Conservation (phyloP, 2,888 invertebrate species). For the Eueremaeus valkanovi region DNA sequence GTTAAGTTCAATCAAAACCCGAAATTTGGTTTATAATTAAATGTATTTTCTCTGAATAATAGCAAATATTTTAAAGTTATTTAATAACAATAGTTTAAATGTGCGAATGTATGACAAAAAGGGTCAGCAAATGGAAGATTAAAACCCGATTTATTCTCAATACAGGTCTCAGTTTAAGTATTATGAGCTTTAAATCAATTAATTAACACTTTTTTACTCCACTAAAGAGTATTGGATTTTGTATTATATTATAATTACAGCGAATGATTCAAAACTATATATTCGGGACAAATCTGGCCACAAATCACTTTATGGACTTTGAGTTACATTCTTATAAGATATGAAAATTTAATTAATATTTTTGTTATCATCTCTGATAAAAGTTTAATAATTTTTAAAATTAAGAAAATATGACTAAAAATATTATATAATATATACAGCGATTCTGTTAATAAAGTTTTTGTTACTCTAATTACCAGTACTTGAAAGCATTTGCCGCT, state of each 20-base stretch:
- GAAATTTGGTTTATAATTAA: not conserved
- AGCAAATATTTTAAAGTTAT: not conserved
- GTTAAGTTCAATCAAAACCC: too few species aligned
- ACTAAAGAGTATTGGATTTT: too few species aligned
- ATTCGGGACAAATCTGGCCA: not conserved
- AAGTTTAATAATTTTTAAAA: too few species aligned
- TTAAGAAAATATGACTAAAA: too few species aligned
- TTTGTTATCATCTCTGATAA: too few species aligned
- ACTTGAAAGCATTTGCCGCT: not conserved
- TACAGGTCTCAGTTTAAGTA: not conserved
- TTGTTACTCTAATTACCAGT: too few species aligned
- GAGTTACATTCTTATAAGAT: too few species aligned
- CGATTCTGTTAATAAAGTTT: too few species aligned
- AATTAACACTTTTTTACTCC: not conserved
- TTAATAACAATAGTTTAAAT: conserved; percentile 2
- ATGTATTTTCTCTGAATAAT: not conserved
- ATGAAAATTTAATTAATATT: too few species aligned
- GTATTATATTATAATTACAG: not conserved
- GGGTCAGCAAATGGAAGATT: not conserved
- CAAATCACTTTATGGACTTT: conserved; percentile 7
- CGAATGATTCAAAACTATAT: not conserved
- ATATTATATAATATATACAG: too few species aligned
- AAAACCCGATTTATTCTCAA: not conserved
- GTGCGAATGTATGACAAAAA: conserved; percentile 10
- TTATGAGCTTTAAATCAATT: conserved; percentile 5